phyloP scores from a whole-genome alignment of 2,797 vertebrate species.

The Oreortyx pictus region DNA sequence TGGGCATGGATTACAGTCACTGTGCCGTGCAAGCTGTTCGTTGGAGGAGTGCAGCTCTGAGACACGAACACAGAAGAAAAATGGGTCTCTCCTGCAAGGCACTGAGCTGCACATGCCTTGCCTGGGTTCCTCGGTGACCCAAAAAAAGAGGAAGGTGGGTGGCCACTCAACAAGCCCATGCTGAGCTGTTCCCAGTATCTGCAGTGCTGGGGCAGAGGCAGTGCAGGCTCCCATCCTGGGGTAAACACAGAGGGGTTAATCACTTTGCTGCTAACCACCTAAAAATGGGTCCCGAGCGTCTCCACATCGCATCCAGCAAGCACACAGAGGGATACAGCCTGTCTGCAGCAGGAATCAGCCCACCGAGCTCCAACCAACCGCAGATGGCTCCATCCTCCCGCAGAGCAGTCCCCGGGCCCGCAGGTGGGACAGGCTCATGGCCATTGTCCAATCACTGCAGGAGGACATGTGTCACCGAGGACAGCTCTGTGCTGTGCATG shows the following conservation, averaged over 20 bases:
- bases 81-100: not conserved
- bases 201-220: not conserved
- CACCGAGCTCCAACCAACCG: not conserved
- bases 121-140: not conserved
- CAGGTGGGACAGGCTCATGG: not conserved
- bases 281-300: not conserved
- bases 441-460: not conserved
- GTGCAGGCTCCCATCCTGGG: not conserved
- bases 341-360: not conserved
- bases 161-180: rapidly evolving
- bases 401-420: not conserved
- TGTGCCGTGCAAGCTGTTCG: not conserved
- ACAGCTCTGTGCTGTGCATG: not conserved
- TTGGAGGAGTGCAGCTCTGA: not conserved
- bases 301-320: rapidly evolving
- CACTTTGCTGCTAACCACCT: not conserved
- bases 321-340: not conserved
- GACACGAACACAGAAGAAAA: not conserved
- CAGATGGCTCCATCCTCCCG: not conserved
- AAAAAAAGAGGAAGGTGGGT: not conserved
- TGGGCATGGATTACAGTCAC: not conserved
- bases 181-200: not conserved
- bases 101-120: not conserved
- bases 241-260: not conserved
- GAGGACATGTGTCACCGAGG: not conserved